phyloP scores from a whole-genome alignment of 2,797 vertebrate species.

The Danio tinwini region DNA sequence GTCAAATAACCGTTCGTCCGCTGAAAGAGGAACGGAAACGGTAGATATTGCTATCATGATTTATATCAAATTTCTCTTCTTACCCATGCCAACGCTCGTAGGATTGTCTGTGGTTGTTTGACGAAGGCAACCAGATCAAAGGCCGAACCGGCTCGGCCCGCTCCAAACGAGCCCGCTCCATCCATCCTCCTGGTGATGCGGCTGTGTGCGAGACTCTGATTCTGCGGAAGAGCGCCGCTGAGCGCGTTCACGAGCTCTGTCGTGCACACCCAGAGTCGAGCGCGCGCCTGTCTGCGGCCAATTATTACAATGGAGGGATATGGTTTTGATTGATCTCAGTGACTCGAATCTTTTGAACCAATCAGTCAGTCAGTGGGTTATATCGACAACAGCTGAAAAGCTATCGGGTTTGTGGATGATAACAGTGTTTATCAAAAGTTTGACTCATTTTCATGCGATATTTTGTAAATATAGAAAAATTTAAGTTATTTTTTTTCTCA shows the following conservation, averaged over 20 bases:
- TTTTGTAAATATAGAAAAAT: too few species aligned
- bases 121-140: slow-evolving; percentile 89
- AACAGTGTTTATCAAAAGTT: too few species aligned
- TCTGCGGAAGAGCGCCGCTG: slow-evolving; percentile 8
- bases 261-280: slow-evolving; percentile 1
- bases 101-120: slow-evolving; percentile 88
- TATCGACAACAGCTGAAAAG: too few species aligned
- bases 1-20: neutral
- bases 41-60: neutral
- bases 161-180: slow-evolving; percentile 86
- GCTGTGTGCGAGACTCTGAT: neutral
- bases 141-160: slow-evolving; percentile 83
- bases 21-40: neutral
- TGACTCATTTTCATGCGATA: too few species aligned
- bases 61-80: slow-evolving; percentile 49
- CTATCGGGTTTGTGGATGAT: too few species aligned
- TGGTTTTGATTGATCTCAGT: neutral
- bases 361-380: too few species aligned
- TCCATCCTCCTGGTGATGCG: slow-evolving; percentile 72
- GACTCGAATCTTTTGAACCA: slow-evolving; percentile 17
- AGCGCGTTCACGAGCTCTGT: neutral
- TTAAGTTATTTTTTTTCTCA: too few species aligned
- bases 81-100: slow-evolving; percentile 88
- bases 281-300: neutral
- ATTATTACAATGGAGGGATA: neutral